phyloP scores from a whole-genome alignment of 2,113 vertebrate genomes.

The Sphyrna mokarran region DNA sequence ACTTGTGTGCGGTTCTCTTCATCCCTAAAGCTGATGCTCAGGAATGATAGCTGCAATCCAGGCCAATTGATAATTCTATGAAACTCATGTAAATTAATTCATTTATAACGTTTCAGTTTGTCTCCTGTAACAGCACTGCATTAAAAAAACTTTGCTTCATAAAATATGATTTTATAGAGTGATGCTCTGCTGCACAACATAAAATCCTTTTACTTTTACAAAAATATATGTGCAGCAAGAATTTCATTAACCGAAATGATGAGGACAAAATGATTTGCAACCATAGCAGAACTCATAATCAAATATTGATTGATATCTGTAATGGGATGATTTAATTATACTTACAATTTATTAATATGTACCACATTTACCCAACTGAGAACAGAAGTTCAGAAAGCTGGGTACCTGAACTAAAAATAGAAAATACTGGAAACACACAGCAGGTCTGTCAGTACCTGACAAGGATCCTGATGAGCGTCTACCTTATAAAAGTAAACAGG shows the following conservation, averaged over 20 bases:
- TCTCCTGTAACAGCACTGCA: background rate
- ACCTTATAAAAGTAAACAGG: background rate
- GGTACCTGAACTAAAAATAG: background rate
- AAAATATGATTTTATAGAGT: background rate
- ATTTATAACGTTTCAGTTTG: background rate
- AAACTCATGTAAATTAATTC: background rate
- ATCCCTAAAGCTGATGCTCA: background rate
- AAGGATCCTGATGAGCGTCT: background rate
- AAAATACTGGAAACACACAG: background rate
- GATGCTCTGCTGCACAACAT: background rate
- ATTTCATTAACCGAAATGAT: background rate
- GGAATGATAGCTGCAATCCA: background rate
- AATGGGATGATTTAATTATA: slow-evolving; percentile 6
- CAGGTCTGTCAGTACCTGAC: background rate
- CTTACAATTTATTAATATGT: slow-evolving; percentile 19
- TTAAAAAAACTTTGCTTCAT: background rate
- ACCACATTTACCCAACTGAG: background rate
- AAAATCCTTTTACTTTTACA: background rate
- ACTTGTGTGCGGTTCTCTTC: background rate
- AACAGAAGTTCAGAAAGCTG: background rate
- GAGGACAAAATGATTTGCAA: background rate
- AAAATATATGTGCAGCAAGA: background rate
- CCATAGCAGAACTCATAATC: background rate
- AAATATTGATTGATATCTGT: slow-evolving; percentile 29
- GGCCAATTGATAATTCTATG: background rate